A percentile compares a stretch with the other conserved stretches of the same genome.
Conservation (phyloP, 2,888 invertebrate genomes). For the Cryptophagus acutangulus region DNA sequence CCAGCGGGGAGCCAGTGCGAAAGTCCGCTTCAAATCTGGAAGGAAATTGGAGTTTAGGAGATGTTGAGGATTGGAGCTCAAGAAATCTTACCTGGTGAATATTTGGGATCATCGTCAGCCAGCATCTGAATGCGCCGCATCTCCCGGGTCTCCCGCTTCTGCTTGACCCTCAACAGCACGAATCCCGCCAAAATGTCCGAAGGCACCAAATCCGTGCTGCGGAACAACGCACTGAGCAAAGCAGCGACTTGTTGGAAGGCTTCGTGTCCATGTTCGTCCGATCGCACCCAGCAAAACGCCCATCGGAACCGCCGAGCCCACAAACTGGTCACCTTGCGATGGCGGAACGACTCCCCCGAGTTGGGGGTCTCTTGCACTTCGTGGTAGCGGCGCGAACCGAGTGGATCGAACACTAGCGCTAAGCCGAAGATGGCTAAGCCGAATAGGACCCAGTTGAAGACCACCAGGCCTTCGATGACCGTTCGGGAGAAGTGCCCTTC, state of each 20-base stretch:
- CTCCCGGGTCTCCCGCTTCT: slow-evolving; percentile 68
- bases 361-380: slow-evolving; percentile 58
- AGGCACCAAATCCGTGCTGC: slow-evolving; percentile 81
- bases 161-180: slow-evolving; percentile 72
- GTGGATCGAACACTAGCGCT: slow-evolving; percentile 75
- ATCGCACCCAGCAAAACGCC: slow-evolving; percentile 67
- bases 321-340: slow-evolving; percentile 64
- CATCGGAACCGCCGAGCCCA: slow-evolving; percentile 71
- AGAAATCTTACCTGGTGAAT: slow-evolving; percentile 54
- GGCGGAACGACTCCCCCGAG: slow-evolving; percentile 59
- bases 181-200: slow-evolving; percentile 86
- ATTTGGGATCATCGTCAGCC: slow-evolving; percentile 63
- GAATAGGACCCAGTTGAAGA: slow-evolving; percentile 77
- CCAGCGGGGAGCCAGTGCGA: slow-evolving; percentile 68
- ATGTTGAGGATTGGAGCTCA: not conserved
- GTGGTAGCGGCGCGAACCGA: slow-evolving; percentile 62
- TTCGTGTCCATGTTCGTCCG: slow-evolving; percentile 71
- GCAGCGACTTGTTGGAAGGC: slow-evolving; percentile 77
- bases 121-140: slow-evolving; percentile 61
- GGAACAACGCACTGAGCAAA: slow-evolving; percentile 71
- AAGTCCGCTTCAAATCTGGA: slow-evolving; percentile 53
- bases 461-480: slow-evolving; percentile 72
- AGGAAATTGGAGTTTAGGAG: slow-evolving; percentile 23
- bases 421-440: slow-evolving; percentile 69
- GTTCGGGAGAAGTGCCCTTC: slow-evolving; percentile 65